phyloP scores from a whole-genome alignment of 2,113 vertebrate genomes.

The Lampris incognitus region DNA sequence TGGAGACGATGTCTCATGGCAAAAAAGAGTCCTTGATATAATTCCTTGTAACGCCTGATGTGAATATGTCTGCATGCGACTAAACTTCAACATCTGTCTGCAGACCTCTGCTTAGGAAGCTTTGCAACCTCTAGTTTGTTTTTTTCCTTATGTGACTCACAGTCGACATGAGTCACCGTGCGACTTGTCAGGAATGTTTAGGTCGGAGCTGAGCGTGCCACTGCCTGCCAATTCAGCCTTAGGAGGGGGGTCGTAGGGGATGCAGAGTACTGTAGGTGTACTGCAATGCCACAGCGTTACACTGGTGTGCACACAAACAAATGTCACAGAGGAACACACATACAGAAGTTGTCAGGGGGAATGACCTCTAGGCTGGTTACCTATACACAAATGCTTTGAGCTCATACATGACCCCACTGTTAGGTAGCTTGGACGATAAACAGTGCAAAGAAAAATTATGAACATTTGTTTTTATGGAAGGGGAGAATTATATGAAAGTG shows the following conservation, averaged over 20 bases:
- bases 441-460: not conserved
- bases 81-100: constrained; percentile 37
- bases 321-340: constrained; percentile 14
- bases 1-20: not conserved
- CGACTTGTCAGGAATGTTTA: constrained; percentile 67
- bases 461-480: not conserved
- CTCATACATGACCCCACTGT: not conserved
- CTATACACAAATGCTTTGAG: no score
- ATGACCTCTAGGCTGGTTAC: not conserved
- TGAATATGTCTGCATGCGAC: not conserved
- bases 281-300: not conserved
- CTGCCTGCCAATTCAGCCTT: constrained; percentile 38
- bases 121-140: constrained; percentile 22
- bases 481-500: not conserved
- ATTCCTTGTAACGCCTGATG: no score
- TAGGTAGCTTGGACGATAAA: no score
- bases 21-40: not conserved
- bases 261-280: constrained; percentile 12
- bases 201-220: constrained; percentile 17
- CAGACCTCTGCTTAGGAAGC: constrained; percentile 18
- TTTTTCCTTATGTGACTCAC: constrained; percentile 48
- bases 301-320: constrained; percentile 2
- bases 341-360: not conserved
- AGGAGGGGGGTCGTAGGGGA: constrained; percentile 4
- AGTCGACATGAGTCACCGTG: constrained; percentile 58